Evolutionary conservation across 2,113 vertebrate species (phyloP).

Genomic region (Larimichthys polyactis): DNA sequence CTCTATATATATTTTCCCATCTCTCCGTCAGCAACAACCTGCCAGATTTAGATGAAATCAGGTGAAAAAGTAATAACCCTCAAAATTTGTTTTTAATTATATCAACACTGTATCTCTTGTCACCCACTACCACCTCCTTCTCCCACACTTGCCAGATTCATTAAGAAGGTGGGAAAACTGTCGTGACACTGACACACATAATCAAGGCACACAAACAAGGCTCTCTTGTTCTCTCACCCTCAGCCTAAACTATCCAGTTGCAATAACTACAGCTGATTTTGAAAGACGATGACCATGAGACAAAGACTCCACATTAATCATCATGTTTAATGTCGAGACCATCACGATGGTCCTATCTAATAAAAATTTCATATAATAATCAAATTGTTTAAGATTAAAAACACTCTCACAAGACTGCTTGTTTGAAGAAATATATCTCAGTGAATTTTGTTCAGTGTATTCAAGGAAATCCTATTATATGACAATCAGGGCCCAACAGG

Average conservation of each 20-base stretch:
- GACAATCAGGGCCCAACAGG: background rate
- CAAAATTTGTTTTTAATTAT: conserved; percentile 56
- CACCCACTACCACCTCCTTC: conserved; percentile 16
- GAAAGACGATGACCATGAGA: background rate
- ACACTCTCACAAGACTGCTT: no score
- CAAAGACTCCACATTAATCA: background rate
- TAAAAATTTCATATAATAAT: background rate
- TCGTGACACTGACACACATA: conserved; percentile 1
- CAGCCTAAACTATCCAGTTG: background rate
- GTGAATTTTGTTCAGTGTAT: background rate
- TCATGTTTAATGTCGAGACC: background rate
- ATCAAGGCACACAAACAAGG: background rate
- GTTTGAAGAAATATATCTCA: background rate
- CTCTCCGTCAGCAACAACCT: conserved; percentile 37
- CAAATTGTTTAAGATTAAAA: no score
- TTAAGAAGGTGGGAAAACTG: conserved; percentile 29
- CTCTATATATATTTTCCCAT: background rate
- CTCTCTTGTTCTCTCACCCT: background rate
- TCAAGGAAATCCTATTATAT: no score
- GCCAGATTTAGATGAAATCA: conserved; percentile 52
- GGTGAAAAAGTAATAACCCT: conserved; percentile 58
- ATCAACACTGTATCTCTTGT: conserved; percentile 48
- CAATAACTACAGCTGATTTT: background rate
- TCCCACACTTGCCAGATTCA: conserved; percentile 19
- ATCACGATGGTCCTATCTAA: background rate